phyloP scores from a whole-genome alignment of 2,888 invertebrate species.

The Pristionchus maxplancki region DNA sequence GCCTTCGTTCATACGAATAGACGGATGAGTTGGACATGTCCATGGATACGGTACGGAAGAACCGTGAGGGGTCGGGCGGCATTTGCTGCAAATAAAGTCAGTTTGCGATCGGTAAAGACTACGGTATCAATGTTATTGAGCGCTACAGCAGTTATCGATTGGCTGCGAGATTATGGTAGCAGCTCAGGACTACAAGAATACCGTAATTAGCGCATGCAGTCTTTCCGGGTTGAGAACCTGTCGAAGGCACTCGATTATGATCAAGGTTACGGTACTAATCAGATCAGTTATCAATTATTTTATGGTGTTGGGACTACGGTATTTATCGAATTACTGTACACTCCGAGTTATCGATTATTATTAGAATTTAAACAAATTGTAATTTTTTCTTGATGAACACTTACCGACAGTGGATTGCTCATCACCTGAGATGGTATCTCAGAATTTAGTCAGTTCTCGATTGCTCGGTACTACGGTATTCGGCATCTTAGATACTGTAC shows the following conservation, averaged over 20 bases:
- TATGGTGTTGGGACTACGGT: not conserved
- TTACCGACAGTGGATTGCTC: slow-evolving; percentile 27
- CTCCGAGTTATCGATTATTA: not conserved
- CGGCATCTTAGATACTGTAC: not conserved
- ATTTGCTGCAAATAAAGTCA: slow-evolving; percentile 54
- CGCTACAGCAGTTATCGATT: not conserved
- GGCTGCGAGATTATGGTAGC: not conserved
- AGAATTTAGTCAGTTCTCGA: not conserved
- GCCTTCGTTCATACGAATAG: slow-evolving; percentile 65
- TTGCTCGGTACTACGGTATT: not conserved
- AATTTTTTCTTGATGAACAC: not conserved
- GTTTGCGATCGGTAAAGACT: not conserved
- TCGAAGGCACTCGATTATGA: not conserved
- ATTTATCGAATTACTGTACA: not conserved
- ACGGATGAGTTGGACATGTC: slow-evolving; percentile 60
- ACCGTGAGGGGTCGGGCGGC: slow-evolving; percentile 61
- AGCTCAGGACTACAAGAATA: not conserved
- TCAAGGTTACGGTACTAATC: not conserved
- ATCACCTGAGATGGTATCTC: not conserved
- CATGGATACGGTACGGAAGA: slow-evolving; percentile 70
- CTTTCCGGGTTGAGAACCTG: not conserved
- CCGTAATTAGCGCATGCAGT: not conserved
- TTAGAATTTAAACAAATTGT: not conserved
- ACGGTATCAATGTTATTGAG: not conserved
- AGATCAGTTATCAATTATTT: not conserved